Evolutionary conservation across 2,888 invertebrate species (phyloP).

Genomic region (Drosophila recens): DNA sequence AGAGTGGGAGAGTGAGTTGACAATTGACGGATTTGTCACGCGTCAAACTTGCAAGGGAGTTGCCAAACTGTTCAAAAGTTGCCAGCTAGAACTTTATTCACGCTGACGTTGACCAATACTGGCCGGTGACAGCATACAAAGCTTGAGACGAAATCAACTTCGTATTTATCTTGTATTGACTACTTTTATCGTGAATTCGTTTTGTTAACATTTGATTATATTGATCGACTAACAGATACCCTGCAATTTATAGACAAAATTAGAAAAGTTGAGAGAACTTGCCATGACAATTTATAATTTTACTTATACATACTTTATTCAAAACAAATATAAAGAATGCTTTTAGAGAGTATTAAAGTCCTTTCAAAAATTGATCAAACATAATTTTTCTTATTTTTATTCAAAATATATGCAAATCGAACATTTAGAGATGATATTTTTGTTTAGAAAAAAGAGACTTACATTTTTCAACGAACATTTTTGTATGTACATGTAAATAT

Average conservation of each 20-base stretch:
- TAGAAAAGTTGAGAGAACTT: too few relatives aligned
- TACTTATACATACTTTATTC: neutral
- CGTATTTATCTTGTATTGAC: neutral
- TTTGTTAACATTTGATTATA: neutral
- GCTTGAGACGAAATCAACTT: neutral
- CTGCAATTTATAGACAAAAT: neutral
- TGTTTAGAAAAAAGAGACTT: too few relatives aligned
- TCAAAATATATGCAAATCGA: too few relatives aligned
- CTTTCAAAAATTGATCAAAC: too few relatives aligned
- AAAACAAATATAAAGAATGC: neutral
- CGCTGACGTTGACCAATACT: conserved; percentile 2
- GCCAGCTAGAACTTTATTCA: neutral
- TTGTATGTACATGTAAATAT: neutral
- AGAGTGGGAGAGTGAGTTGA: neutral
- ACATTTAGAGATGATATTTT: too few relatives aligned
- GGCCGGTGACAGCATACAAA: neutral
- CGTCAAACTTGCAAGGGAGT: neutral
- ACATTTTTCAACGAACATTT: too few relatives aligned
- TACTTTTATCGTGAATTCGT: neutral
- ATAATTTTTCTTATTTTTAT: too few relatives aligned
- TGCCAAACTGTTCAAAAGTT: neutral
- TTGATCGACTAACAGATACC: neutral
- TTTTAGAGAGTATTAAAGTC: too few relatives aligned
- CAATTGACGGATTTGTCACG: neutral
- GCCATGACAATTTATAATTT: neutral